Evolutionary conservation across 1,140 invertebrate species (phyloP).

Genomic region (Pteromalus puparum): DNA sequence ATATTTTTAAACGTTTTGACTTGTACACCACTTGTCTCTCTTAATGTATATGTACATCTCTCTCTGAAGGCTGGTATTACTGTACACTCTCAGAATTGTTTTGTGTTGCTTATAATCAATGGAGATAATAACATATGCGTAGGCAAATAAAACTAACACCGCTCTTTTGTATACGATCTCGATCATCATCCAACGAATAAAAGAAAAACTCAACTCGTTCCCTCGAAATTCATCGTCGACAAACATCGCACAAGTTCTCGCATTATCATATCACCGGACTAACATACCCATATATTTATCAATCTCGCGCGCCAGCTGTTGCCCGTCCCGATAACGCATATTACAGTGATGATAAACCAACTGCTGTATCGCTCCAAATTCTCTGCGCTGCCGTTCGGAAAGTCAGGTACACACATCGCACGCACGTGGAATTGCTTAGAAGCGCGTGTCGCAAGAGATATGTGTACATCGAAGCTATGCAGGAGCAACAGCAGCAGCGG

Average conservation of each 20-base stretch:
- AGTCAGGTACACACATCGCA: neutral
- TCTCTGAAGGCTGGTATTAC: too few relatives aligned
- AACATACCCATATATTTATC: neutral
- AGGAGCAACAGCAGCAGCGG: neutral
- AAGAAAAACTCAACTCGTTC: neutral
- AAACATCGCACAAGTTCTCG: neutral
- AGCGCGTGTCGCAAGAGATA: neutral
- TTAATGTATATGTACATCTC: neutral
- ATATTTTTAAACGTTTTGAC: neutral
- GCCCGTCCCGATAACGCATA: neutral
- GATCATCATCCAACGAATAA: neutral
- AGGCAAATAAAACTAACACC: neutral
- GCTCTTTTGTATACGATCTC: neutral
- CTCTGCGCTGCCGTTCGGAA: neutral
- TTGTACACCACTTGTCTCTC: neutral
- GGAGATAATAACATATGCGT: neutral
- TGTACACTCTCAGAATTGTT: neutral
- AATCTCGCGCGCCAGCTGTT: constrained; percentile 4
- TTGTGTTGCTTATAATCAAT: neutral
- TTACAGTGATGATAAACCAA: neutral
- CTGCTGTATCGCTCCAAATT: neutral
- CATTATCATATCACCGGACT: neutral
- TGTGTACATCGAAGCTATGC: neutral
- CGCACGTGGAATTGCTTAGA: constrained; percentile 3
- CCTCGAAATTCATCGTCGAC: neutral